Conservation (phyloP, 2,797 vertebrate species). For the Leucoraja ocellata region DNA sequence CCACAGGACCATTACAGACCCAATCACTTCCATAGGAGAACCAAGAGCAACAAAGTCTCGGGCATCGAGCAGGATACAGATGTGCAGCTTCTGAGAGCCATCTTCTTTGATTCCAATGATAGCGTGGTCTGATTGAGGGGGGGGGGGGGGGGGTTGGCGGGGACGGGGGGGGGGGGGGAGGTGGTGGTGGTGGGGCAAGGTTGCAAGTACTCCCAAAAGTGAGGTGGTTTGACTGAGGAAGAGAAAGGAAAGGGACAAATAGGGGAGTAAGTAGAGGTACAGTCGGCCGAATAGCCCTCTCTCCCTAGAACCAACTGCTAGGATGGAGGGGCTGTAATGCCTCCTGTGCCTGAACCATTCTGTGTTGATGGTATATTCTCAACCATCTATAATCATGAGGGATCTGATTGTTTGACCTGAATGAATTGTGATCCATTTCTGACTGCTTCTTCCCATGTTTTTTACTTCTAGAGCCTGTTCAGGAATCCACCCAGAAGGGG, state of each 20-base stretch:
- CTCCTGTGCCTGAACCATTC: too few relatives aligned
- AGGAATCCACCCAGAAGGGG: neutral
- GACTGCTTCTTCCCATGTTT: neutral
- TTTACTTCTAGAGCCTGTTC: neutral
- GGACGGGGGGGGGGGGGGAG: neutral
- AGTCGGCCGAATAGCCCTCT: neutral
- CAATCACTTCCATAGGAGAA: too few relatives aligned
- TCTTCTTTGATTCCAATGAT: too few relatives aligned
- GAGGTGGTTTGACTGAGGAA: too few relatives aligned
- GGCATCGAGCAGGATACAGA: too few relatives aligned
- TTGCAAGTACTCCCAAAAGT: neutral
- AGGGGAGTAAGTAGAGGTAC: neutral
- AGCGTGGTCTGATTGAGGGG: neutral
- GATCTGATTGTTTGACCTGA: neutral
- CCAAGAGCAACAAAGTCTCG: too few relatives aligned
- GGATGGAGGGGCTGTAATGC: too few relatives aligned
- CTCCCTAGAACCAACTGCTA: neutral
- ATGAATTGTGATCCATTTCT: neutral
- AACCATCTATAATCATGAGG: neutral
- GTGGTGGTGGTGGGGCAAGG: neutral
- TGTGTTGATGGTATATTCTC: too few relatives aligned
- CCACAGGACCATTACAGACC: too few relatives aligned
- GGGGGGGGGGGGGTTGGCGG: neutral
- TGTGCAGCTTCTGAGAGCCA: too few relatives aligned
- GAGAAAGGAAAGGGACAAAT: neutral